Percentiles rank a stretch among this genome's conserved stretches.
These are phyloP conservation scores for Hormaphis cornu DNA, from an alignment of 1,140 invertebrate genomes.

Conservation along the genomic window DNA sequence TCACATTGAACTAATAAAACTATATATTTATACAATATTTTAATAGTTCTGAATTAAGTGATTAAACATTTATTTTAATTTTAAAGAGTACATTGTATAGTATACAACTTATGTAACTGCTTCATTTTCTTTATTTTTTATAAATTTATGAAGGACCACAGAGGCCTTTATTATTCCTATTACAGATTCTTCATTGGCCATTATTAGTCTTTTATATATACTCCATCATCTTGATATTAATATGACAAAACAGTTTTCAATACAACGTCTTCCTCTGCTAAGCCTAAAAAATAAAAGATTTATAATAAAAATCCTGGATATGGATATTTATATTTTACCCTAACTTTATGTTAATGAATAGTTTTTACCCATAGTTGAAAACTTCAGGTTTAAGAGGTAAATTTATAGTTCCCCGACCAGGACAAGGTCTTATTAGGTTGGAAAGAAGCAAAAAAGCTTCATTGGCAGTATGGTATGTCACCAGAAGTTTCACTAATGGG, in stretches of 20 bases:
- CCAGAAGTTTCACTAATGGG: background rate
- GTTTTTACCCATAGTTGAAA: background rate
- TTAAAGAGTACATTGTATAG: no score
- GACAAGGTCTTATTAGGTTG: background rate
- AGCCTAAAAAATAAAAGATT: background rate
- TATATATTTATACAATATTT: no score
- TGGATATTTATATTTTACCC: no score
- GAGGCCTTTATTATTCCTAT: background rate
- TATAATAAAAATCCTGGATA: no score
- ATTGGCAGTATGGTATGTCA: background rate
- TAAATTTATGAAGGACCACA: no score
- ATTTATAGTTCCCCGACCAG: background rate
- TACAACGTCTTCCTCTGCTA: background rate
- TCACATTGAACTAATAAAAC: no score
- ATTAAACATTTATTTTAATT: no score
- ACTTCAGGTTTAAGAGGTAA: background rate
- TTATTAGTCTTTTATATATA: background rate
- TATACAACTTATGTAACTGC: no score
- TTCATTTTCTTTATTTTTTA: no score
- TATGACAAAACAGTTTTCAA: background rate
- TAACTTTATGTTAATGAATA: no score
- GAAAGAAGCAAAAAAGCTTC: background rate
- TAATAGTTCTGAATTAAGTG: no score
- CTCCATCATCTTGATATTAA: background rate
- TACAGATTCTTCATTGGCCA: background rate